Conservation (phyloP, 2,797 vertebrate genomes). For the Arnoldichthys spilopterus region DNA sequence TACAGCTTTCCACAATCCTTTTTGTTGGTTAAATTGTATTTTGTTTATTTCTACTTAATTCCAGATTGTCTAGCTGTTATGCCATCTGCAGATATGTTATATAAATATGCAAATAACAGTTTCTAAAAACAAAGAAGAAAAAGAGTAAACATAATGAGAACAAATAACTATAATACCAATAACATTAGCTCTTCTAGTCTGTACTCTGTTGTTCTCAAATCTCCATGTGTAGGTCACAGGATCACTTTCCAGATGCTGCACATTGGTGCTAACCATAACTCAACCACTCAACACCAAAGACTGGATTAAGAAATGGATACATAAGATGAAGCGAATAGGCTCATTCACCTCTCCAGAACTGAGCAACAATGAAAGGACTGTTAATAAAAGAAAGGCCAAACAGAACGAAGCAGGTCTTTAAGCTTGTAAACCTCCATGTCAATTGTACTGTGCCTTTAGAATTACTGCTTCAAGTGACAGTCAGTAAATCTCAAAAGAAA, state of each 20-base stretch:
- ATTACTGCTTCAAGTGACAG: too few relatives aligned
- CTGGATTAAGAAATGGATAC: constrained; percentile 41
- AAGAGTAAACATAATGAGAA: too few relatives aligned
- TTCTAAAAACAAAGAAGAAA: too few relatives aligned
- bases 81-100: too few relatives aligned
- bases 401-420: not conserved
- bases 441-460: too few relatives aligned
- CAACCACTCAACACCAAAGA: constrained; percentile 34
- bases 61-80: too few relatives aligned
- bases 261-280: constrained; percentile 40
- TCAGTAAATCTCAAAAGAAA: not conserved
- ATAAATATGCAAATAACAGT: too few relatives aligned
- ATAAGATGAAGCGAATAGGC: constrained; percentile 23
- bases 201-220: constrained; percentile 19
- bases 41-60: too few relatives aligned
- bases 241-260: constrained; percentile 46
- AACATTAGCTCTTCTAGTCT: not conserved
- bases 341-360: constrained; percentile 17
- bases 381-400: constrained; percentile 1
- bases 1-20: too few relatives aligned
- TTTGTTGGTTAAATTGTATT: too few relatives aligned
- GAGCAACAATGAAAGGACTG: constrained; percentile 28
- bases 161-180: too few relatives aligned
- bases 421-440: not conserved
- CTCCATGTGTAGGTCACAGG: constrained; percentile 40